Evolutionary conservation across 2,113 vertebrate species (phyloP).

Genomic region (Chaenocephalus aceratus): DNA sequence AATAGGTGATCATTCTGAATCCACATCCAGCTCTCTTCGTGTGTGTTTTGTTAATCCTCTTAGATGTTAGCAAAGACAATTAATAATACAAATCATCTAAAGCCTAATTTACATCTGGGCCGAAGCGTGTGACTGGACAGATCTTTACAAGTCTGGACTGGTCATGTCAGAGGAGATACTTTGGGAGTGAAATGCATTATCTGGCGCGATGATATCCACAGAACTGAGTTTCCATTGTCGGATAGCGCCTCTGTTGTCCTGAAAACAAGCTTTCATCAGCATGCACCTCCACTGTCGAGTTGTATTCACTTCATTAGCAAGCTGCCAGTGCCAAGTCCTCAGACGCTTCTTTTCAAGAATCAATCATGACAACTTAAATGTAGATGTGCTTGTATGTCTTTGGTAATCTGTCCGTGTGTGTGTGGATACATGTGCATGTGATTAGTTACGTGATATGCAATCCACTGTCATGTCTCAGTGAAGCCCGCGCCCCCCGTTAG

Average conservation of each 20-base stretch:
- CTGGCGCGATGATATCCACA: slow-evolving; percentile 44
- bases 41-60: slow-evolving; percentile 33
- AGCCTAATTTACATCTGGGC: not conserved
- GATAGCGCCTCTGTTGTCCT: slow-evolving; percentile 39
- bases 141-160: slow-evolving; percentile 10
- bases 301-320: slow-evolving; percentile 77
- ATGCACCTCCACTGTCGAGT: slow-evolving; percentile 64
- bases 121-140: not conserved
- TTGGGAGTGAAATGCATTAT: slow-evolving; percentile 21
- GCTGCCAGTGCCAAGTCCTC: slow-evolving; percentile 57
- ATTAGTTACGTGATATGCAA: slow-evolving; percentile 46
- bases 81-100: not conserved
- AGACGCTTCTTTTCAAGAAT: slow-evolving; percentile 65
- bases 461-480: slow-evolving; percentile 58
- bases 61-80: slow-evolving; percentile 19
- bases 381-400: slow-evolving; percentile 56
- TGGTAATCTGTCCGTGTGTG: slow-evolving; percentile 42
- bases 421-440: slow-evolving; percentile 37
- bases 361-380: slow-evolving; percentile 71
- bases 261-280: slow-evolving; percentile 68
- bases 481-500: slow-evolving; percentile 62
- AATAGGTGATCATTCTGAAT: slow-evolving; percentile 51
- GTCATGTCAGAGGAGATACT: slow-evolving; percentile 1
- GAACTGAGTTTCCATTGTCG: slow-evolving; percentile 49
- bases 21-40: slow-evolving; percentile 32